Evolutionary conservation across 2,888 invertebrate genomes (phyloP).

Genomic region (Plebejus argus): DNA sequence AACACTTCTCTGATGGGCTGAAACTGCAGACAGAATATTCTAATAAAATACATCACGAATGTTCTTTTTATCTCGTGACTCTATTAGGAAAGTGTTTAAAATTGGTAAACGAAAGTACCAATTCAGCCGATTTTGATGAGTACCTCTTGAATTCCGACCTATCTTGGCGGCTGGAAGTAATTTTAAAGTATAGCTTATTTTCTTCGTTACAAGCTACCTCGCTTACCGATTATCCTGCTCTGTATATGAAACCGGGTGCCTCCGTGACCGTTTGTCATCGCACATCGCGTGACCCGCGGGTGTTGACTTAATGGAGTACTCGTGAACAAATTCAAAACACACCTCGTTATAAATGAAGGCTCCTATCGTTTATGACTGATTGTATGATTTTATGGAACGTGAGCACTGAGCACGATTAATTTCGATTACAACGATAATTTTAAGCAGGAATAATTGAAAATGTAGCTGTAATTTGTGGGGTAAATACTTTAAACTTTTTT

Average conservation of each 20-base stretch:
- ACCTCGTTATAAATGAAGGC: slow-evolving; percentile 47
- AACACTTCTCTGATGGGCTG: no score
- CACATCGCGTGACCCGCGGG: slow-evolving; percentile 65
- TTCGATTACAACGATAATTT: slow-evolving; percentile 4
- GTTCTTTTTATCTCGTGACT: no score
- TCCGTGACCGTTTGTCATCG: slow-evolving; percentile 55
- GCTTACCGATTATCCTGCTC: slow-evolving; percentile 34
- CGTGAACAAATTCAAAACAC: slow-evolving; percentile 52
- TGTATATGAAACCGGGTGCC: slow-evolving; percentile 37
- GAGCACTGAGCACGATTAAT: slow-evolving; percentile 25
- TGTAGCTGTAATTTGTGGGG: background rate
- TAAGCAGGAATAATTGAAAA: background rate
- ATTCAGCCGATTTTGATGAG: no score
- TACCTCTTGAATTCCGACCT: background rate
- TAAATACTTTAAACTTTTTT: no score
- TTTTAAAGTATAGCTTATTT: background rate
- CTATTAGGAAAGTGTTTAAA: no score
- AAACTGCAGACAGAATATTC: no score
- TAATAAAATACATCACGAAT: no score
- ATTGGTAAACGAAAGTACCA: no score
- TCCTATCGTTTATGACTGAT: slow-evolving; percentile 43
- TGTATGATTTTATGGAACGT: slow-evolving; percentile 37
- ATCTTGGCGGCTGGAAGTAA: no score
- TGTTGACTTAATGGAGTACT: slow-evolving; percentile 76
- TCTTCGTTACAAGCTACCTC: background rate